Conservation (phyloP, 1,140 invertebrate species). For the Planococcus citri region DNA sequence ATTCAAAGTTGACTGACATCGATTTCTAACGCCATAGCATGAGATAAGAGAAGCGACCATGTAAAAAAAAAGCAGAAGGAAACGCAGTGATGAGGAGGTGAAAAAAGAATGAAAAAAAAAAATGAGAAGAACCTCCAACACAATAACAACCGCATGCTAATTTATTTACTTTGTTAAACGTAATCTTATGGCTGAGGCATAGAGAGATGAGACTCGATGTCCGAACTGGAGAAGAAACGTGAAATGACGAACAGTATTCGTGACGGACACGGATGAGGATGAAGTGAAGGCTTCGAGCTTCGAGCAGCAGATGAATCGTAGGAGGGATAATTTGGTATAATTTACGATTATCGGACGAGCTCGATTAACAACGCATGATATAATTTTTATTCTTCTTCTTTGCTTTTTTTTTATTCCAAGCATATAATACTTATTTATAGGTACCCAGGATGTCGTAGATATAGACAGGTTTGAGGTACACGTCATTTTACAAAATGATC, state of each 20-base stretch:
- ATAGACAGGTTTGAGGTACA: no score
- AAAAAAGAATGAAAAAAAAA: no score
- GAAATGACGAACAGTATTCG: not conserved
- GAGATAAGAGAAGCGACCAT: not conserved
- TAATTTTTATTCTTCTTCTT: no score
- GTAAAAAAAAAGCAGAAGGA: no score
- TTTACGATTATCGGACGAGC: slow-evolving; percentile 2
- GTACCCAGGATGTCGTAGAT: no score
- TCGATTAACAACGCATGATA: not conserved
- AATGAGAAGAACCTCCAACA: no score
- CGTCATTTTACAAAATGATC: no score
- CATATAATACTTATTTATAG: no score
- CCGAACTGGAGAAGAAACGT: not conserved
- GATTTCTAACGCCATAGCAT: not conserved
- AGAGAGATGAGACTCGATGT: not conserved
- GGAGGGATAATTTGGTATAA: slow-evolving; percentile 2
- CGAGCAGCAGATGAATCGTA: not conserved
- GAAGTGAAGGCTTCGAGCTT: not conserved
- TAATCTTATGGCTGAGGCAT: no score
- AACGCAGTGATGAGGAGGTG: no score
- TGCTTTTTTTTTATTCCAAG: no score
- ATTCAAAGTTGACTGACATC: not conserved
- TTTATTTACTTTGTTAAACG: slow-evolving; percentile 6
- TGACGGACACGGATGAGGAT: no score
- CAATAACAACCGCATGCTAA: not conserved